Conservation (phyloP, 2,888 invertebrate genomes). For the Andrena praecox region DNA sequence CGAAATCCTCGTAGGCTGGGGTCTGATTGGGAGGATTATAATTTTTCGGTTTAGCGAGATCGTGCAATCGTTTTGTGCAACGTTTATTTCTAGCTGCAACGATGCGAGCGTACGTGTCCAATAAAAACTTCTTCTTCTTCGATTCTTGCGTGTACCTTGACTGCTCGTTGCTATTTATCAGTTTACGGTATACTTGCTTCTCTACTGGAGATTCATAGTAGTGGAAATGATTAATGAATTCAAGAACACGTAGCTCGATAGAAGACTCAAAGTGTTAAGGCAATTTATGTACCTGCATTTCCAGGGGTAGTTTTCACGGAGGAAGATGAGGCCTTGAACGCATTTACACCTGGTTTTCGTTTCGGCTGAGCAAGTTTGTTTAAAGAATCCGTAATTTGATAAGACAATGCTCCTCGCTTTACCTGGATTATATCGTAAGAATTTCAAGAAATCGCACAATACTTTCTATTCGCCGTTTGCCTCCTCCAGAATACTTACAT, state of each 20-base stretch:
- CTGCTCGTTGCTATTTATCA: constrained; percentile 66
- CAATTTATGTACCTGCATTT: constrained; percentile 35
- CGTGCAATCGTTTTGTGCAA: constrained; percentile 67
- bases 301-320: neutral
- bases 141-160: constrained; percentile 51
- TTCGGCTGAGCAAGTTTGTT: constrained; percentile 69
- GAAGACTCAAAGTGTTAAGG: neutral
- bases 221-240: neutral
- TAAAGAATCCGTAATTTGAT: constrained; percentile 67
- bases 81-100: constrained; percentile 66
- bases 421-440: constrained; percentile 55
- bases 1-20: constrained; percentile 17
- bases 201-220: constrained; percentile 15
- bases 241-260: neutral
- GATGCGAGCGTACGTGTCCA: constrained; percentile 72
- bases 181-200: constrained; percentile 25
- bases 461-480: neutral
- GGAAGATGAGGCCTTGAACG: neutral
- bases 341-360: constrained; percentile 26
- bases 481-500: constrained; percentile 38
- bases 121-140: constrained; percentile 57
- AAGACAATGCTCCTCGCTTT: constrained; percentile 65
- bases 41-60: constrained; percentile 67
- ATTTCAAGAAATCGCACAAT: too few relatives aligned
- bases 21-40: neutral